A percentile compares a stretch with the other conserved stretches of the same genome.
phyloP scores from a whole-genome alignment of 2,113 vertebrate species.

The Nettapus auritus region DNA sequence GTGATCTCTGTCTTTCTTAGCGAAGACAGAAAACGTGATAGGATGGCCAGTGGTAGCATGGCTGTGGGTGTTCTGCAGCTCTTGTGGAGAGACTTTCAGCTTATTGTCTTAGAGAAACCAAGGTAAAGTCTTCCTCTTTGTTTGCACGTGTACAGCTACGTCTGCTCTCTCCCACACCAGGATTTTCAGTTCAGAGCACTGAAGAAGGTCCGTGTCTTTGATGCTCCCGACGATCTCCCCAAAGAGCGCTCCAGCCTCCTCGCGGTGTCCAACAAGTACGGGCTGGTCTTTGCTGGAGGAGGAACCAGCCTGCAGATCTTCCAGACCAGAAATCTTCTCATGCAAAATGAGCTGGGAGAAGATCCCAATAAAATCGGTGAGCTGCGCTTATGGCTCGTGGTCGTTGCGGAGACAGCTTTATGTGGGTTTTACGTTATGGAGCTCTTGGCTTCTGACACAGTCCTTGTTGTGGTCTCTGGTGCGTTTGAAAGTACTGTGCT shows the following conservation, averaged over 20 bases:
- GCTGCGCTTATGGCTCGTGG: accelerated
- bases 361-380: conserved; percentile 89
- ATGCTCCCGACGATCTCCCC: conserved; percentile 82
- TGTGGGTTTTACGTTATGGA: accelerated
- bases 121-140: neutral
- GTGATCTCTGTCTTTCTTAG: neutral
- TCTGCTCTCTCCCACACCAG: conserved; percentile 68
- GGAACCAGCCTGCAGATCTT: conserved; percentile 85
- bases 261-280: conserved; percentile 89
- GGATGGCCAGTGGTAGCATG: neutral
- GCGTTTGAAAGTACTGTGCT: neutral
- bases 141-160: neutral
- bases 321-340: conserved; percentile 82
- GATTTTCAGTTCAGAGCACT: conserved; percentile 96
- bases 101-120: neutral
- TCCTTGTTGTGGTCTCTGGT: neutral
- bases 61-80: neutral
- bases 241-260: conserved; percentile 90
- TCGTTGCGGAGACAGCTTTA: neutral
- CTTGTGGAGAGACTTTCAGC: neutral
- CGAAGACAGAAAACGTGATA: neutral
- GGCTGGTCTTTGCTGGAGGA: conserved; percentile 87
- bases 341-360: conserved; percentile 84
- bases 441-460: neutral
- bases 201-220: conserved; percentile 91